These are phyloP conservation scores for Calonectris borealis DNA, from an alignment of 2,113 vertebrate species.

Conservation along the genomic window DNA sequence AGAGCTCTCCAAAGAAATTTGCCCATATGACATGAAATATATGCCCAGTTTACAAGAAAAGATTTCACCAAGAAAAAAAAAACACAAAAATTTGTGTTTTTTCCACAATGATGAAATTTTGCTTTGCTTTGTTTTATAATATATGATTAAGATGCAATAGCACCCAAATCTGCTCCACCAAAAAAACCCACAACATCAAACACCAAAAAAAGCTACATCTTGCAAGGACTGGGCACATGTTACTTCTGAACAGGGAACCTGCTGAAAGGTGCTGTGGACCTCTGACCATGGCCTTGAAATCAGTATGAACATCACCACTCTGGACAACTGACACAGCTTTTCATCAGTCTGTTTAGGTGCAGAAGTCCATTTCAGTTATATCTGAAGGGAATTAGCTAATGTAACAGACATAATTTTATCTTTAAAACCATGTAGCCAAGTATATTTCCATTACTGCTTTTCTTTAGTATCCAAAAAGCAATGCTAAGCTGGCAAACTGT, in stretches of 20 bases:
- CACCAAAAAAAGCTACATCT: background rate
- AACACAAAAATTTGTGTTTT: background rate
- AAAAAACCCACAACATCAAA: background rate
- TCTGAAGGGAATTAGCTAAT: background rate
- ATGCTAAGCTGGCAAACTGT: background rate
- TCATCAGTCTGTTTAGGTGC: background rate
- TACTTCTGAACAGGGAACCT: background rate
- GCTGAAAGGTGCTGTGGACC: background rate
- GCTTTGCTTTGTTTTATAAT: background rate
- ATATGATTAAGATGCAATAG: background rate
- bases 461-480: background rate
- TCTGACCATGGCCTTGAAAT: background rate
- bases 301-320: background rate
- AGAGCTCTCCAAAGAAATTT: background rate
- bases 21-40: background rate
- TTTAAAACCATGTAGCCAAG: background rate
- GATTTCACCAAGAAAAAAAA: background rate
- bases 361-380: background rate
- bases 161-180: background rate
- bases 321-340: background rate
- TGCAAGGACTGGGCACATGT: background rate
- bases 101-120: background rate
- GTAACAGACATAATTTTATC: background rate
- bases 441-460: background rate
- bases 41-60: background rate